A percentile compares a stretch with the other conserved stretches of the same genome.
phyloP scores from a whole-genome alignment of 2,797 vertebrate genomes.

The Chaunax sp. region DNA sequence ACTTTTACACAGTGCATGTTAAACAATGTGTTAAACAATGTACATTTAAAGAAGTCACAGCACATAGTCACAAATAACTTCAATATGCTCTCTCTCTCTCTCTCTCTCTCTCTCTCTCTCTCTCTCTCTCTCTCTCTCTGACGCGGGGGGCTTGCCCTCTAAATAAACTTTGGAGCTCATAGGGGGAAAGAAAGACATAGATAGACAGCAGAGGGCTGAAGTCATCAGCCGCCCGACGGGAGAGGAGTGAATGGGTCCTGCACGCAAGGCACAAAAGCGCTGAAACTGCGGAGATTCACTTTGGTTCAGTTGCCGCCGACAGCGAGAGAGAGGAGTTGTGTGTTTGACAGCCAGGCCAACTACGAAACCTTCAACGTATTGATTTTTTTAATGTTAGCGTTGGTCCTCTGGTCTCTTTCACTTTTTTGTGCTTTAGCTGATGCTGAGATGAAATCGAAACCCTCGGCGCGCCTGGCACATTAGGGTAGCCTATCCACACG shows the following conservation, averaged over 20 bases:
- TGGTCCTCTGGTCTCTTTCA: slow-evolving; percentile 10
- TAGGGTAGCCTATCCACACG: slow-evolving; percentile 43
- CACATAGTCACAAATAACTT: slow-evolving; percentile 5
- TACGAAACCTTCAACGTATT: slow-evolving; percentile 20
- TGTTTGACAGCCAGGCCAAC: slow-evolving; percentile 43
- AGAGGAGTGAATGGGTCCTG: slow-evolving; percentile 78
- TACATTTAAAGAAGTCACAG: slow-evolving; percentile 35
- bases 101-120: slow-evolving; percentile 45
- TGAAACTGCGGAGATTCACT: slow-evolving; percentile 74
- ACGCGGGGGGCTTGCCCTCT: slow-evolving; percentile 82
- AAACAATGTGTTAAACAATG: slow-evolving; percentile 17
- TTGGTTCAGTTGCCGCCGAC: slow-evolving; percentile 53
- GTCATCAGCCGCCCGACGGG: slow-evolving; percentile 81
- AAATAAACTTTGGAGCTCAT: slow-evolving; percentile 79
- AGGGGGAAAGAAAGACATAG: slow-evolving; percentile 60
- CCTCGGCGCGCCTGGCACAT: slow-evolving; percentile 56
- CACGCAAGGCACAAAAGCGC: slow-evolving; percentile 76
- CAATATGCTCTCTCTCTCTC: slow-evolving; percentile 38
- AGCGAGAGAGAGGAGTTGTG: slow-evolving; percentile 38
- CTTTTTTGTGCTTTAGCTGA: slow-evolving; percentile 44
- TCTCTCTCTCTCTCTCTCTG: slow-evolving; percentile 53
- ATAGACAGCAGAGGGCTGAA: slow-evolving; percentile 79
- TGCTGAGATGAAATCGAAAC: slow-evolving; percentile 71
- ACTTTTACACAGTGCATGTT: background rate
- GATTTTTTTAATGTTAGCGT: background rate